A percentile compares a stretch with the other conserved stretches of the same genome.
Conservation (phyloP, 2,797 vertebrate species). For the Poecilia wingei region DNA sequence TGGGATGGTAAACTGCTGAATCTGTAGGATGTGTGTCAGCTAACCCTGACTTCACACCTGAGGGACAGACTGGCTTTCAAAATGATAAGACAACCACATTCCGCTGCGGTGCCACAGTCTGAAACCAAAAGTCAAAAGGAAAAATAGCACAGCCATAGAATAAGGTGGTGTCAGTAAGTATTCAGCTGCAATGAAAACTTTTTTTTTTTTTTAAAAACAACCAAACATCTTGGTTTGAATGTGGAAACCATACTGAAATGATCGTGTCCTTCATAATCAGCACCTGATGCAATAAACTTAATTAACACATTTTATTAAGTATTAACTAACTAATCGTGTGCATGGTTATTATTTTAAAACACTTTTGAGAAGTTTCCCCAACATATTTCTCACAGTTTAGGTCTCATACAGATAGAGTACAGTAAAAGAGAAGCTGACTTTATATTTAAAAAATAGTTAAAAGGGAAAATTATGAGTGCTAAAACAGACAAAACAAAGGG, state of each 20-base stretch:
- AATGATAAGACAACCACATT: slow-evolving; percentile 64
- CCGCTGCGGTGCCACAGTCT: slow-evolving; percentile 40
- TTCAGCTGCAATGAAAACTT: too few relatives aligned
- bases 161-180: slow-evolving; percentile 16
- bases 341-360: background rate
- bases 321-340: slow-evolving; percentile 5
- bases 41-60: slow-evolving; percentile 59
- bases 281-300: slow-evolving; percentile 8
- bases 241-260: slow-evolving; percentile 20
- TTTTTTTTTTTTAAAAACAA: background rate
- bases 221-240: slow-evolving; percentile 1
- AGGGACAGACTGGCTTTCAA: slow-evolving; percentile 41
- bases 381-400: background rate
- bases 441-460: background rate
- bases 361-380: background rate
- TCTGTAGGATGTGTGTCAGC: slow-evolving; percentile 57
- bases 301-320: slow-evolving; percentile 21
- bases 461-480: slow-evolving; percentile 15
- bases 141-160: slow-evolving; percentile 16
- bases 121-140: slow-evolving; percentile 17
- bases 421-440: background rate
- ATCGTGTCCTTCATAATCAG: slow-evolving; percentile 23
- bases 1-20: slow-evolving; percentile 35
- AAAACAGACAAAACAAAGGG: slow-evolving; percentile 36
- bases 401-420: background rate